Evolutionary conservation across 1,140 invertebrate genomes (phyloP).

Genomic region (Heliconius melpomene): DNA sequence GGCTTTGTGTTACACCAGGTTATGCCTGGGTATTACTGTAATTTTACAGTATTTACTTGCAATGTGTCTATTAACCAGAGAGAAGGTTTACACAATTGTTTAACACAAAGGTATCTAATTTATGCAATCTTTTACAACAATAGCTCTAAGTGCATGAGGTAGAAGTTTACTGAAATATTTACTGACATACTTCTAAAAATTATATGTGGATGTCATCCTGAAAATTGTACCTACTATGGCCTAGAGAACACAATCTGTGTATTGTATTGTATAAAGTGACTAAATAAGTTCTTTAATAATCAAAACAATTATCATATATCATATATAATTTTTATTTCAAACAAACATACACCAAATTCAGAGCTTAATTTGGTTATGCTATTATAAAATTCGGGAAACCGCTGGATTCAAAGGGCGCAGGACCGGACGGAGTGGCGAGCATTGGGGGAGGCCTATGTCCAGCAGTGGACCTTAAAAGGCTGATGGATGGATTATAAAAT

Average conservation of each 20-base stretch:
- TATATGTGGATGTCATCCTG: background rate
- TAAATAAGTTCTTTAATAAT: too few species aligned
- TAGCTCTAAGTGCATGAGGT: conserved; percentile 35
- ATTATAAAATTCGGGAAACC: background rate
- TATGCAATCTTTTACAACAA: conserved; percentile 37
- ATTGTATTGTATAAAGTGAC: too few species aligned
- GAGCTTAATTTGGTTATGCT: background rate
- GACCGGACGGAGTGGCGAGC: too few species aligned
- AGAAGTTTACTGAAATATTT: conserved; percentile 34
- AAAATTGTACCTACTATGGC: background rate
- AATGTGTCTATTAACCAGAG: conserved; percentile 27
- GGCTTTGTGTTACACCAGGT: too few species aligned
- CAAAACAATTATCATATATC: too few species aligned
- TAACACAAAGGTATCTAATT: conserved; percentile 38
- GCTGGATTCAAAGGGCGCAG: too few species aligned
- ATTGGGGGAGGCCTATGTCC: too few species aligned
- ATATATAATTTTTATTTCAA: too few species aligned
- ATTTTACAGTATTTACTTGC: background rate
- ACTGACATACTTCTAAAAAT: conserved; percentile 10
- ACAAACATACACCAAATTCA: background rate
- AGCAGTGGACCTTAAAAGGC: too few species aligned
- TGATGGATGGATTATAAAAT: too few species aligned
- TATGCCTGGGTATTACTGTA: too few species aligned
- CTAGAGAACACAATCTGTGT: background rate
- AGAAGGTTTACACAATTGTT: conserved; percentile 41